Evolutionary conservation across 2,113 vertebrate species (phyloP).

Genomic region (Lynx canadensis): DNA sequence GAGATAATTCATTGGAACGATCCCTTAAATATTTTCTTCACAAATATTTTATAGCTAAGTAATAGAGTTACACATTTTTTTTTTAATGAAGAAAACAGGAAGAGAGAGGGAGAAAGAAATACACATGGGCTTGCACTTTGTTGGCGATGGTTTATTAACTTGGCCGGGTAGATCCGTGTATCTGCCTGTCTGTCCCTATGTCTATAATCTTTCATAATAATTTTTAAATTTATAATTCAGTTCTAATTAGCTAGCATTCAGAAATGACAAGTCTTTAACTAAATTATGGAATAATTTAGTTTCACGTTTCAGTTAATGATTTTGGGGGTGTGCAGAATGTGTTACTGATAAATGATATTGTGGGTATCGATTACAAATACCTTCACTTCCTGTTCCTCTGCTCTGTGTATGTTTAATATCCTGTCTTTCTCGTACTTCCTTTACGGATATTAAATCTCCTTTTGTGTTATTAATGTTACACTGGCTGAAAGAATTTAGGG

Average conservation of each 20-base stretch:
- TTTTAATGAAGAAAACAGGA: background rate
- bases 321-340: background rate
- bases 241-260: background rate
- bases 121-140: background rate
- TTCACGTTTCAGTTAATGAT: background rate
- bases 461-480: slow-evolving; percentile 23
- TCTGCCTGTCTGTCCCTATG: background rate
- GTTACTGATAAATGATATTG: background rate
- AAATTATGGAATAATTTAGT: background rate
- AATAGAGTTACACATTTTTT: background rate
- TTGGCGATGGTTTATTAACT: background rate
- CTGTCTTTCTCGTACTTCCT: slow-evolving; percentile 12
- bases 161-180: background rate
- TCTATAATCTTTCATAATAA: background rate
- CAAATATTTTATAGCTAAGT: slow-evolving; percentile 17
- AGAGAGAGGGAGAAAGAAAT: background rate
- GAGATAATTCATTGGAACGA: background rate
- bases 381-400: background rate
- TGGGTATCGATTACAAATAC: background rate
- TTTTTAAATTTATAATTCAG: slow-evolving; percentile 13
- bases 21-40: background rate
- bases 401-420: slow-evolving; percentile 61
- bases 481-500: background rate
- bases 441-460: slow-evolving; percentile 9
- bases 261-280: background rate